phyloP scores from a whole-genome alignment of 2,888 invertebrate genomes.

The Sisyra nigra region DNA sequence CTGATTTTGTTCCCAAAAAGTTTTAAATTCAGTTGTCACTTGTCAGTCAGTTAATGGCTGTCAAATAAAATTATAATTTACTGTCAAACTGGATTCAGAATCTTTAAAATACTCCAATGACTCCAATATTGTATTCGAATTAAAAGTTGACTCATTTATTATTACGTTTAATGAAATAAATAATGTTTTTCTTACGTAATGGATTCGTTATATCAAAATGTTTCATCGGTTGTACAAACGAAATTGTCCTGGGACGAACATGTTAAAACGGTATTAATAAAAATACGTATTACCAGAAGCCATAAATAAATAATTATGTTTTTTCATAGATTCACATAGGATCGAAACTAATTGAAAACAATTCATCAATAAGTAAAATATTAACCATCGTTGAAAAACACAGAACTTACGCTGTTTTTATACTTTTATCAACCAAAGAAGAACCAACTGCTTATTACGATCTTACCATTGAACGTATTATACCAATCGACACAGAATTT shows the following conservation, averaged over 20 bases:
- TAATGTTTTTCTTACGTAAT: conserved; percentile 7
- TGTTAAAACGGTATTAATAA: conserved; percentile 37
- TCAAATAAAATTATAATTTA: too few species aligned
- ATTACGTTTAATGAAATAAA: background rate
- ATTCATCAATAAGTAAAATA: conserved; percentile 34
- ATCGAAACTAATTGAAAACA: conserved; percentile 22
- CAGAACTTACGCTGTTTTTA: conserved; percentile 35
- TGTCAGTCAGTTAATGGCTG: too few species aligned
- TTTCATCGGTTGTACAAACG: conserved; percentile 33
- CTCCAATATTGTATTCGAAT: too few species aligned
- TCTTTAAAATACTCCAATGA: too few species aligned
- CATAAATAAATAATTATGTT: conserved; percentile 3
- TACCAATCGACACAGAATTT: conserved; percentile 67
- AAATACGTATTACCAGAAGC: conserved; percentile 15
- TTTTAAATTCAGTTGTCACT: too few species aligned
- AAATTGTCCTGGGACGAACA: conserved; percentile 38
- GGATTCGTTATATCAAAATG: conserved; percentile 19
- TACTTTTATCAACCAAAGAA: conserved; percentile 38
- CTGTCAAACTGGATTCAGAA: too few species aligned
- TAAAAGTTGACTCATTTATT: background rate
- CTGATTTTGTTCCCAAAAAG: too few species aligned
- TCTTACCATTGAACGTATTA: conserved; percentile 61
- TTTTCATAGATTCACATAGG: conserved; percentile 24
- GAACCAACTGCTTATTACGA: conserved; percentile 60
- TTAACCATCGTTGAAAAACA: conserved; percentile 41